phyloP scores from a whole-genome alignment of 2,113 vertebrate species.

The Paedocypris sp. region DNA sequence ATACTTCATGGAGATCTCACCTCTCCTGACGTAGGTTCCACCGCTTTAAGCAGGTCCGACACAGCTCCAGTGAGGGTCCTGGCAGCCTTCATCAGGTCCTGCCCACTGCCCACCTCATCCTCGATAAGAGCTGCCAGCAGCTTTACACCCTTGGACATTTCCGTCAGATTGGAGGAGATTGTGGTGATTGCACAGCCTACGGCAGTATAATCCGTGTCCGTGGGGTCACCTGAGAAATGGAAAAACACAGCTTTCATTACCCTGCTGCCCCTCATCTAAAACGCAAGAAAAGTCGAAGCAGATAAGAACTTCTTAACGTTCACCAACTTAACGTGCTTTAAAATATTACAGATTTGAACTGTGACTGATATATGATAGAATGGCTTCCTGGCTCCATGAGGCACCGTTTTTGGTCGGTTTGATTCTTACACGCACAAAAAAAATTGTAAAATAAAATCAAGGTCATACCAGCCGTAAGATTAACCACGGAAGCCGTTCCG shows the following conservation, averaged over 20 bases:
- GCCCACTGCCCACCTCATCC: conserved; percentile 88
- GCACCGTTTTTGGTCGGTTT: too few species aligned
- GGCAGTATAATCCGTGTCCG: conserved; percentile 92
- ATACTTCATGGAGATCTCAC: conserved; percentile 40
- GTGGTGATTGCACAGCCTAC: conserved; percentile 98
- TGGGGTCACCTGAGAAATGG: conserved; percentile 74
- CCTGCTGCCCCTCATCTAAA: too few species aligned
- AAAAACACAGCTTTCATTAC: neutral
- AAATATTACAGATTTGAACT: too few species aligned
- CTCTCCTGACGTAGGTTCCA: conserved; percentile 90
- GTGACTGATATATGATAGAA: too few species aligned
- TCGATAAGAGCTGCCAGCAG: conserved; percentile 92
- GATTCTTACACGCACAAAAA: too few species aligned
- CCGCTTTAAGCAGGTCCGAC: conserved; percentile 87
- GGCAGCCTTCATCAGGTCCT: conserved; percentile 87
- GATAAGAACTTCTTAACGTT: too few species aligned
- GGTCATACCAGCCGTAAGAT: conserved; percentile 89
- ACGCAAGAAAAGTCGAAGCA: too few species aligned
- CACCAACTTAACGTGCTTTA: too few species aligned
- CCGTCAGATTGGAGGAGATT: conserved; percentile 96
- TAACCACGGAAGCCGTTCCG: conserved; percentile 95
- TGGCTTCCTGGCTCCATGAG: too few species aligned
- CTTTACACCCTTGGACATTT: conserved; percentile 97
- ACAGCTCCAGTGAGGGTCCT: conserved; percentile 85
- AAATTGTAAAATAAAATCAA: neutral